These are phyloP conservation scores for Geococcyx californianus DNA, from an alignment of 2,113 vertebrate species.

Conservation along the genomic window DNA sequence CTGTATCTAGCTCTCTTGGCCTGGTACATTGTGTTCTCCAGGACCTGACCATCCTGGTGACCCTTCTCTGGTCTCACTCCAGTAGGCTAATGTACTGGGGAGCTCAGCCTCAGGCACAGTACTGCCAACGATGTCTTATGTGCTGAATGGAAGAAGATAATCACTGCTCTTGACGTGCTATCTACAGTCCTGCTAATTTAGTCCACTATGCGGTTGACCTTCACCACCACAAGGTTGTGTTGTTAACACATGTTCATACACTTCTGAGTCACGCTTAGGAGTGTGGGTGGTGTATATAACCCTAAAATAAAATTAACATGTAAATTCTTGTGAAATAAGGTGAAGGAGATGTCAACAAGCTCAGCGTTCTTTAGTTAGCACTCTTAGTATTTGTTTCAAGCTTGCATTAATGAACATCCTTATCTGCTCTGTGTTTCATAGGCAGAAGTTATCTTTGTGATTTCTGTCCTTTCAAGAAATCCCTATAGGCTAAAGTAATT, in stretches of 20 bases:
- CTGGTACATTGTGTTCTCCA: neutral
- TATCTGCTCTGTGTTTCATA: neutral
- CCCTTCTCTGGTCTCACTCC: neutral
- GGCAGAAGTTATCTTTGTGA: neutral
- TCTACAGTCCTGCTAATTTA: rapidly evolving
- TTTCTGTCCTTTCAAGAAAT: neutral
- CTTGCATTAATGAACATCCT: neutral
- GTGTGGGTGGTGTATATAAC: neutral
- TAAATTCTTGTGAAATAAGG: neutral
- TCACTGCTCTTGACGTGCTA: neutral
- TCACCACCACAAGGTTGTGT: neutral
- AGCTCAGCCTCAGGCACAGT: neutral
- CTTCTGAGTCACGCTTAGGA: neutral
- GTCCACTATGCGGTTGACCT: neutral
- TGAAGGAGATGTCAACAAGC: neutral
- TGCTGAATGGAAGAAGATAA: neutral
- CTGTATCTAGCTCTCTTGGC: neutral
- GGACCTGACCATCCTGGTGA: neutral
- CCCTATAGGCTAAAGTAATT: neutral
- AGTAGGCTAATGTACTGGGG: neutral
- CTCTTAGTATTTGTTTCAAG: neutral
- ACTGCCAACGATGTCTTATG: neutral
- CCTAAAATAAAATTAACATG: neutral
- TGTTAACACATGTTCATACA: neutral
- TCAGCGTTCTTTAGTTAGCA: neutral